Percentiles rank a stretch among this genome's conserved stretches.
These are phyloP conservation scores for Sphinx pinastri DNA, from an alignment of 2,888 invertebrate species.

Conservation along the genomic window DNA sequence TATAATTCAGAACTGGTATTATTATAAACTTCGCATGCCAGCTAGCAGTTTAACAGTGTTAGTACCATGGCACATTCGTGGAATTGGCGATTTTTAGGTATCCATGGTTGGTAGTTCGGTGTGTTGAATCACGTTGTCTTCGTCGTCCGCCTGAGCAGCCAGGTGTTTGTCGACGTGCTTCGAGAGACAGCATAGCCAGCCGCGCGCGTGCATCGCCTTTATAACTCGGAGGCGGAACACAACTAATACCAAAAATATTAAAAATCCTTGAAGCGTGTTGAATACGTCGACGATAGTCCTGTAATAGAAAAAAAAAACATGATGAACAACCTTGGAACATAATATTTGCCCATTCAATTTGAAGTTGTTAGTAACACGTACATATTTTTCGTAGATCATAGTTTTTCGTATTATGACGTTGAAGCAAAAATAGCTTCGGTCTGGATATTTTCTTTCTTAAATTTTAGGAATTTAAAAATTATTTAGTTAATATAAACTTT, in stretches of 20 bases:
- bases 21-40: too few species aligned
- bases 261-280: slow-evolving; percentile 85
- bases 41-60: neutral
- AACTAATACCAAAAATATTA: slow-evolving; percentile 85
- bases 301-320: slow-evolving; percentile 47
- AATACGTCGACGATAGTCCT: slow-evolving; percentile 84
- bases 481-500: too few species aligned
- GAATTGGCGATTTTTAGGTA: slow-evolving; percentile 29
- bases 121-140: slow-evolving; percentile 70
- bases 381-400: too few species aligned
- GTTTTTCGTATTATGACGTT: too few species aligned
- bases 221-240: slow-evolving; percentile 81
- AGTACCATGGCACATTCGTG: neutral
- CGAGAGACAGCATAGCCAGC: slow-evolving; percentile 61
- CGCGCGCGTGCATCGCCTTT: slow-evolving; percentile 62
- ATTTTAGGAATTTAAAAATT: too few species aligned
- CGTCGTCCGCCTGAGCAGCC: slow-evolving; percentile 74
- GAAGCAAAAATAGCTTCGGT: too few species aligned
- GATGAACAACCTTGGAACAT: neutral
- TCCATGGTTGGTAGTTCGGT: slow-evolving; percentile 67
- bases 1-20: too few species aligned
- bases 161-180: slow-evolving; percentile 57
- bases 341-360: too few species aligned
- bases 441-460: too few species aligned
- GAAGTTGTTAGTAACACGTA: too few species aligned